Conservation (phyloP, 23 tunicate genomes). For the Ascidia mentula region DNA sequence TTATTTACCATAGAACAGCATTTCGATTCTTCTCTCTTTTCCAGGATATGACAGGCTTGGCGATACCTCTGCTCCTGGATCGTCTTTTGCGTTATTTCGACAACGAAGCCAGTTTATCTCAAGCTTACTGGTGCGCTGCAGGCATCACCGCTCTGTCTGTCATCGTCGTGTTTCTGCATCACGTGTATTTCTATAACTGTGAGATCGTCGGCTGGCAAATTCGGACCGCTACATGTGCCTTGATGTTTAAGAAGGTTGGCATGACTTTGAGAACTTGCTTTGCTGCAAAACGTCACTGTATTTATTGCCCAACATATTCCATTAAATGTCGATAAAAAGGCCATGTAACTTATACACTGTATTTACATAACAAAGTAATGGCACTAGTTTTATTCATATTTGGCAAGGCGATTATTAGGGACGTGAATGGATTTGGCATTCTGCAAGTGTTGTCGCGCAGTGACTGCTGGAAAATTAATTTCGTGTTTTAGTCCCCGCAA, state of each 20-base stretch:
- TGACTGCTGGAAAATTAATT: no score
- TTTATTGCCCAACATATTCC: no score
- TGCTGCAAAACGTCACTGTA: no score
- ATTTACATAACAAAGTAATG: no score
- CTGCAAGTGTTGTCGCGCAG: no score
- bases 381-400: not conserved
- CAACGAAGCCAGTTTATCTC: not conserved
- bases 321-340: no score
- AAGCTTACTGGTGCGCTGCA: slow-evolving; percentile 54
- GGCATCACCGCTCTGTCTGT: slow-evolving; percentile 20
- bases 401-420: no score
- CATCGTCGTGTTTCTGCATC: slow-evolving; percentile 18
- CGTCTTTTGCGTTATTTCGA: slow-evolving; percentile 39
- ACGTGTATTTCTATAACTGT: not conserved
- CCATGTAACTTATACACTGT: no score
- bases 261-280: no score
- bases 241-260: slow-evolving; percentile 90
- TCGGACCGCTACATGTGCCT: slow-evolving; percentile 53
- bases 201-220: slow-evolving; percentile 75
- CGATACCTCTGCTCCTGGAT: slow-evolving; percentile 38
- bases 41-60: slow-evolving; percentile 21
- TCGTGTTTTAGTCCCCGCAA: no score
- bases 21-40: not conserved
- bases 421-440: no score
- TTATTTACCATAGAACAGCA: no score